Conservation (phyloP, 2,113 vertebrate species). For the Peromyscus polionotus region DNA sequence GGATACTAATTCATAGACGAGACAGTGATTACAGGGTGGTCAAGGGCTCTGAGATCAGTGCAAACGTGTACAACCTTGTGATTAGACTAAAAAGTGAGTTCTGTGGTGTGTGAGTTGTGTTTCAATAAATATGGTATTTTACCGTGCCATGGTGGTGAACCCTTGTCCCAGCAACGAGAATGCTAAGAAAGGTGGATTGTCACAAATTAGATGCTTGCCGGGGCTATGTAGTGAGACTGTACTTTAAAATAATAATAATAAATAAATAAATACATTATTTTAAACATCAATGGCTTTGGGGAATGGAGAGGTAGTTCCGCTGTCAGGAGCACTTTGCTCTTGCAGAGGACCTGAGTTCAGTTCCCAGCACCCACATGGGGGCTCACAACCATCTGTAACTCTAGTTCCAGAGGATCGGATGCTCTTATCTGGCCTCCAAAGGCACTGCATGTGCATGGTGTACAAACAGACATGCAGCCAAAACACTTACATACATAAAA, state of each 20-base stretch:
- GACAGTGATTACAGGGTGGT: not conserved
- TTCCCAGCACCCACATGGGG: not conserved
- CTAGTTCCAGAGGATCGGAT: not conserved
- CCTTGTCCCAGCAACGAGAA: not conserved
- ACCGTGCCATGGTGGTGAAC: not conserved
- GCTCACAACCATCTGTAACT: not conserved
- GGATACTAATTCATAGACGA: not conserved
- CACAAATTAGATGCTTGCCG: not conserved
- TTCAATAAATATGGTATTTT: constrained; percentile 1
- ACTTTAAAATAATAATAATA: not conserved
- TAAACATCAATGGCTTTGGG: not conserved
- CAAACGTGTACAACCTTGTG: not conserved
- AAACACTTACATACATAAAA: not conserved
- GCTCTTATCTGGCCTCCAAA: not conserved
- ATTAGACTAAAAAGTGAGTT: not conserved
- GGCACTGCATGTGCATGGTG: not conserved
- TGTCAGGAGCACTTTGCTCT: not conserved
- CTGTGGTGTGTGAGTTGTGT: not conserved
- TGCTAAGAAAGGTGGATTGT: not conserved
- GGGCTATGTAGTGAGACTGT: not conserved
- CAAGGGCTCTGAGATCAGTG: not conserved
- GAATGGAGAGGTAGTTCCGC: not conserved
- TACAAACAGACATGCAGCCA: not conserved
- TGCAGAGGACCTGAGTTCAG: not conserved
- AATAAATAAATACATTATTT: not conserved